Conservation (phyloP, 2,113 vertebrate genomes). For the Erythrolamprus reginae region DNA sequence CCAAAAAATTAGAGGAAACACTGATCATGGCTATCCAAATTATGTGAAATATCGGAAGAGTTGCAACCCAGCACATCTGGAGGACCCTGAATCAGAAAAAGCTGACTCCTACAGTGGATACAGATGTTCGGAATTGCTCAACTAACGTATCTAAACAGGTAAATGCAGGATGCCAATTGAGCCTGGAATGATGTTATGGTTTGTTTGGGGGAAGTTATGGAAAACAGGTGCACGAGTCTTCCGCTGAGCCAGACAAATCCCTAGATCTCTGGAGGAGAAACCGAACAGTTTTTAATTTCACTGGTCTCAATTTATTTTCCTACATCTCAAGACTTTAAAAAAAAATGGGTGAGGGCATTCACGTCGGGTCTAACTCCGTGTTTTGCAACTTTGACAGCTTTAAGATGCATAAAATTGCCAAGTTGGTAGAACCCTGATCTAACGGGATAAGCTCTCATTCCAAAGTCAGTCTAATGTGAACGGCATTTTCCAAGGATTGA, state of each 20-base stretch:
- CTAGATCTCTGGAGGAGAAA: slow-evolving; percentile 10
- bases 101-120: slow-evolving; percentile 48
- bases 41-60: not conserved
- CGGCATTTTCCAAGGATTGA: not conserved
- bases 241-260: not conserved
- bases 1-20: no score
- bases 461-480: not conserved
- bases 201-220: slow-evolving; percentile 25
- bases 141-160: not conserved
- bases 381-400: not conserved
- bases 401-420: not conserved
- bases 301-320: slow-evolving; percentile 26
- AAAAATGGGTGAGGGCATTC: no score
- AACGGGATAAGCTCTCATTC: not conserved
- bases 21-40: not conserved
- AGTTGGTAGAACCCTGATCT: not conserved
- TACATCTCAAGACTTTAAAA: not conserved
- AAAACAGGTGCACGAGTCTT: not conserved
- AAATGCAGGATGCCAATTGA: not conserved
- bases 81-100: not conserved
- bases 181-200: not conserved
- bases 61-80: not conserved
- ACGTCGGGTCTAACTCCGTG: not conserved
- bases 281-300: not conserved
- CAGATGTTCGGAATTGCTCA: slow-evolving; percentile 41